Percentiles rank a stretch among this genome's conserved stretches.
These are phyloP conservation scores for Catocala nupta DNA, from an alignment of 2,888 invertebrate species.

Conservation along the genomic window DNA sequence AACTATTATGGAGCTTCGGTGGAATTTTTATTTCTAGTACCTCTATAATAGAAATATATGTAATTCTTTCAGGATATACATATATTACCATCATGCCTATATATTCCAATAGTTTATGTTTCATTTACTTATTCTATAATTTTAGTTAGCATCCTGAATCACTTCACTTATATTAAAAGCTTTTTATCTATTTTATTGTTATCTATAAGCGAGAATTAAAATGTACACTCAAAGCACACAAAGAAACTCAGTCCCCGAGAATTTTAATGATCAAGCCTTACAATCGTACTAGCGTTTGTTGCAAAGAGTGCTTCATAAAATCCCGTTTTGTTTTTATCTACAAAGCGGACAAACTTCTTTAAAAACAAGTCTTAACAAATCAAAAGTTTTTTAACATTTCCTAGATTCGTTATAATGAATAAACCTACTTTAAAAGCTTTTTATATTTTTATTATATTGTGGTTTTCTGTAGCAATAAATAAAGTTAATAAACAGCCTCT, in stretches of 20 bases:
- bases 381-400: constrained; percentile 8
- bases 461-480: not conserved
- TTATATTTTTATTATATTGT: constrained; percentile 1
- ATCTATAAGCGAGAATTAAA: not conserved
- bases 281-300: constrained; percentile 10
- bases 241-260: not conserved
- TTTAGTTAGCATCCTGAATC: no score
- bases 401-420: constrained; percentile 1
- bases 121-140: no score
- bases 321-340: constrained; percentile 5
- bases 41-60: no score
- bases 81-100: no score
- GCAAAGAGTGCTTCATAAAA: constrained; percentile 2
- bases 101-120: no score
- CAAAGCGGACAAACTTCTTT: constrained; percentile 2
- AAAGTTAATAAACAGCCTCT: not conserved
- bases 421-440: not conserved
- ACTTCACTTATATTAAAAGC: no score
- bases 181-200: not conserved
- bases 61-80: no score
- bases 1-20: no score
- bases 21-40: no score
- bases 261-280: constrained; percentile 8
- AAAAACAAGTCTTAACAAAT: constrained; percentile 10
- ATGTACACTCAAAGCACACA: not conserved